Conservation (phyloP, 2,888 invertebrate genomes). For the Lithophane leautieri region DNA sequence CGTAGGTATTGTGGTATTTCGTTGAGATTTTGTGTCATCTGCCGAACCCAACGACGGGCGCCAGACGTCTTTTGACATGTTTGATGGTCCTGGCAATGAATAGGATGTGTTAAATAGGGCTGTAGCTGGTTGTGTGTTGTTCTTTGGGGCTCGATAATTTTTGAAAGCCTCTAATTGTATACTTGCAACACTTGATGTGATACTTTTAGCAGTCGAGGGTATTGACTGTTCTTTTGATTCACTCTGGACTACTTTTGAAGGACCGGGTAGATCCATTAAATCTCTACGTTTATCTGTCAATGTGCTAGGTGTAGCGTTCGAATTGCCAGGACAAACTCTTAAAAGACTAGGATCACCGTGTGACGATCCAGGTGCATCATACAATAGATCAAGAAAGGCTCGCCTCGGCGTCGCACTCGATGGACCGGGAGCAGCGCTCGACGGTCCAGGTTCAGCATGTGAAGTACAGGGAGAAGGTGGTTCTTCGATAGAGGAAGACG, state of each 20-base stretch:
- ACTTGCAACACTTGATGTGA: not conserved
- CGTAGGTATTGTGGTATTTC: not conserved
- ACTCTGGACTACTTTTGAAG: not conserved
- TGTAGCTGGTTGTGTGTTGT: not conserved
- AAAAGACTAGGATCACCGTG: not conserved
- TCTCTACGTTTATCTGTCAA: not conserved
- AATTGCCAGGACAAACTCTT: not conserved
- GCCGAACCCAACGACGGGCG: constrained; percentile 1
- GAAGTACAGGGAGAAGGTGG: not conserved
- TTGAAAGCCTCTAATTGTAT: no score
- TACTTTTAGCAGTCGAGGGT: not conserved
- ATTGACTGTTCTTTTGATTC: not conserved
- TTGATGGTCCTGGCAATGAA: not conserved
- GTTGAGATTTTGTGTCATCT: not conserved
- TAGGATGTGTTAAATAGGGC: not conserved
- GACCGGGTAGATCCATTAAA: not conserved
- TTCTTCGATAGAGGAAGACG: not conserved
- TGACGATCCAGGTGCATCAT: constrained; percentile 3
- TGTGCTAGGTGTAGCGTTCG: not conserved
- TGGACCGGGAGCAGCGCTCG: not conserved
- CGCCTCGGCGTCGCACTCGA: not conserved
- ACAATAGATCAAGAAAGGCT: not conserved
- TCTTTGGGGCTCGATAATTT: not conserved
- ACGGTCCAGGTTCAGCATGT: not conserved
- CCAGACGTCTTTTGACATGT: not conserved